Evolutionary conservation across 2,888 invertebrate species (phyloP).

Genomic region (Tipula helvola): DNA sequence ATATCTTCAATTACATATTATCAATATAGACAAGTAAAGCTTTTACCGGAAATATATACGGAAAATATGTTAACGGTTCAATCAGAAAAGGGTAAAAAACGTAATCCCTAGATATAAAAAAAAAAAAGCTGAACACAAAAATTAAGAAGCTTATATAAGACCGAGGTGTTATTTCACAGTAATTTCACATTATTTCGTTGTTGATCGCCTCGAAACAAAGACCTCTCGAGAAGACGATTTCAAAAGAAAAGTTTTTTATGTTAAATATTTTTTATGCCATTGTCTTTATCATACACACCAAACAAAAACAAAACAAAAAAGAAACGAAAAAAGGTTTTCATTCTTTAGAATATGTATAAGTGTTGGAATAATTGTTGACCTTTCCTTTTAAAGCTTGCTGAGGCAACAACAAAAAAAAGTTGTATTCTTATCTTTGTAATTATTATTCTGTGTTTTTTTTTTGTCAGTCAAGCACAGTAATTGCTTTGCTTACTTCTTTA

Average conservation of each 20-base stretch:
- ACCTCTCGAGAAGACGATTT: not conserved
- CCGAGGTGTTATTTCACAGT: not conserved
- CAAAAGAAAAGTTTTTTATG: not conserved
- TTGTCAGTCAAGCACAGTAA: not conserved
- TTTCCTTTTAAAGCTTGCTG: not conserved
- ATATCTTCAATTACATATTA: not conserved
- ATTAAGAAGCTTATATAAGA: not conserved
- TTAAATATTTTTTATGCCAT: not conserved
- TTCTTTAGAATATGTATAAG: not conserved
- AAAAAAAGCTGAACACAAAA: not conserved
- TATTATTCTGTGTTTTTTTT: not conserved
- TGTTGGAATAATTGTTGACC: not conserved
- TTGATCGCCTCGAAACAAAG: not conserved
- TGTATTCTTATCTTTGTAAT: not conserved
- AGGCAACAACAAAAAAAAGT: not conserved
- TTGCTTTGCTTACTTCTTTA: not conserved
- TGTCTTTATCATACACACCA: not conserved
- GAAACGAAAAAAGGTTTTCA: not conserved
- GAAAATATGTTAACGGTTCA: not conserved
- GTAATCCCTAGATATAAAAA: not conserved
- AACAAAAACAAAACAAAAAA: not conserved
- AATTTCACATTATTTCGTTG: not conserved
- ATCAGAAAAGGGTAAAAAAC: not conserved
- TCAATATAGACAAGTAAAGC: not conserved
- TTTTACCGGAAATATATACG: not conserved